Evolutionary conservation across 2,797 vertebrate species (phyloP), one percentile per base, ranked within the genome.

Genomic region (Hypotaenidia okinawae): DNA sequence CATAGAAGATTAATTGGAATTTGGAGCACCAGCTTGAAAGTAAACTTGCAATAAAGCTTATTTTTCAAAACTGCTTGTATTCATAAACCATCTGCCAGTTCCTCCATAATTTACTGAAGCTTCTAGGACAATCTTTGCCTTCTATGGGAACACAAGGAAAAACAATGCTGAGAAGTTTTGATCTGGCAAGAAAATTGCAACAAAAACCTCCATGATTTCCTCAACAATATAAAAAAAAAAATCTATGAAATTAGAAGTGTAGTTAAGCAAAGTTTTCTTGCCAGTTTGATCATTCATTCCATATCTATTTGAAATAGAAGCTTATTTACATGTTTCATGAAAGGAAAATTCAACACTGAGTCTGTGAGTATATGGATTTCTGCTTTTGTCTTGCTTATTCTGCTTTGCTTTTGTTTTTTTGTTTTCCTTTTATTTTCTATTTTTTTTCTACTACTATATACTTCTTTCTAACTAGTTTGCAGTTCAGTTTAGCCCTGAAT

Each of bases 11-110:
- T 95, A 94, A 88, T 79, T 83, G 59, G 69, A 72, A 22, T 78
- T 84, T 51, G 76, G 79, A 96, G 73, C 69, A 75, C n/a, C 96
- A 93, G 58, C 84, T 84, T 92, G 78, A 86, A 94, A 94, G 62
- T 52, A 95, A 85, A 85, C 90, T 92, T 93, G 66, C 84, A 96
- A 30, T 70, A 72, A 86, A 41, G 63, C 59, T 91, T 82, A 49
- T 78, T 95, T 97, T 94, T 93, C 55, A 69, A 90, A 95, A 96
- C 62, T 66, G 39, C 59, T 93, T 22, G 1, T 86, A 91, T 94
- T 95, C 89, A 95, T 78, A 92, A 87, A 80, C 86, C 93, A 94
- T 96, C 95, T 96, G 92, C 82, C 43, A 86, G 63, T 84, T 93
- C 73, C 74, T 89, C 77, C 69, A 73, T 88, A 80, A 84, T 94